Conservation (phyloP, 2,113 vertebrate species). For the Tylochromis polylepis region DNA sequence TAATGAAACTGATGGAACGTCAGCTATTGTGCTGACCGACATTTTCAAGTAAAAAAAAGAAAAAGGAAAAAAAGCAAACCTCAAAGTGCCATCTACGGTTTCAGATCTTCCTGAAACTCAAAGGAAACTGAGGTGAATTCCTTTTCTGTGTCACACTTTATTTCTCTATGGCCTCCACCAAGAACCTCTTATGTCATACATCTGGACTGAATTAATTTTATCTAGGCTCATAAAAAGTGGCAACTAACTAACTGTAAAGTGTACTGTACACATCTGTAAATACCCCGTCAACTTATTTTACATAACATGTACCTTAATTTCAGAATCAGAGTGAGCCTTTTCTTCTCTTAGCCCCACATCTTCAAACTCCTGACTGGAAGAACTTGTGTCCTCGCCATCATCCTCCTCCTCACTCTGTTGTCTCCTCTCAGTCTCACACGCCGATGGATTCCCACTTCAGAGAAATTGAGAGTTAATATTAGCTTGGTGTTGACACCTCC, state of each 20-base stretch:
- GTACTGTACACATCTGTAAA: background rate
- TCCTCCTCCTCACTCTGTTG: conserved; percentile 51
- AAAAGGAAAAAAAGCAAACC: no score
- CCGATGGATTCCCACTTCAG: conserved; percentile 5
- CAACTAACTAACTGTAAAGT: background rate
- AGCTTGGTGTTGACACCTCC: background rate
- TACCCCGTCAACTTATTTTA: background rate
- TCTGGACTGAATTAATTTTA: no score
- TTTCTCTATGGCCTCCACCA: no score
- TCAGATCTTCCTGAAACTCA: no score
- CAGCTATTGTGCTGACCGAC: no score
- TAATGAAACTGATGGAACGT: no score
- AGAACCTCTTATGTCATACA: no score
- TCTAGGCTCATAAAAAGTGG: background rate
- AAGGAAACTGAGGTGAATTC: no score
- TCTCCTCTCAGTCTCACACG: conserved; percentile 17
- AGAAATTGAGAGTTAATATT: background rate
- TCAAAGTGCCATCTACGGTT: no score
- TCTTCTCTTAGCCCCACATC: conserved; percentile 63
- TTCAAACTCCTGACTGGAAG: conserved; percentile 60
- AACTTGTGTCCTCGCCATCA: conserved; percentile 47
- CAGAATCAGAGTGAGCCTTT: conserved; percentile 74
- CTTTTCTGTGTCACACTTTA: no score
- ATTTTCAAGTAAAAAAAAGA: no score
- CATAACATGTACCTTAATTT: conserved; percentile 72